Evolutionary conservation across 2,113 vertebrate species (phyloP).

Genomic region (Caloenas nicobarica): DNA sequence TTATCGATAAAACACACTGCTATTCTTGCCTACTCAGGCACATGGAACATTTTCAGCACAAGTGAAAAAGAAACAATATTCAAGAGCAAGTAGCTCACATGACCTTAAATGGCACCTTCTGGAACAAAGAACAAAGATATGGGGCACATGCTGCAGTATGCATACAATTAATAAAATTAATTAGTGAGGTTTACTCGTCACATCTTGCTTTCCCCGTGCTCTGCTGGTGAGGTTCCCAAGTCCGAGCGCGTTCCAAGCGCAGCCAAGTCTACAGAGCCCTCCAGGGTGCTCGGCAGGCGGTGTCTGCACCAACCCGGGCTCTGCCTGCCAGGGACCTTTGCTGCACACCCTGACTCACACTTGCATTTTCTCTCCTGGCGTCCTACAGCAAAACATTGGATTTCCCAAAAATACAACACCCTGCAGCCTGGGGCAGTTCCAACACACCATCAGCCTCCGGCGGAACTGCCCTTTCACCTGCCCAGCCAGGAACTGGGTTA

Average conservation of each 20-base stretch:
- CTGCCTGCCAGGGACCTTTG: neutral
- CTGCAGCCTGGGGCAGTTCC: neutral
- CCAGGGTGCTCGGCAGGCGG: neutral
- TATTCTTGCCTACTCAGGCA: neutral
- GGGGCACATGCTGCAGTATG: neutral
- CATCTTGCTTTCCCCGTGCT: neutral
- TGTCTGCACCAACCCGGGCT: fast-evolving
- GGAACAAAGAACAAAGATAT: neutral
- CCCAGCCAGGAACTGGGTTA: neutral
- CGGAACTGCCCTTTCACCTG: neutral
- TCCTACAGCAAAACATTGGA: neutral
- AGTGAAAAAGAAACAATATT: neutral
- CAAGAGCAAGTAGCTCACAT: neutral
- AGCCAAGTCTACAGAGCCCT: no score
- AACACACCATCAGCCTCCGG: neutral
- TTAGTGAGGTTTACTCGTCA: neutral
- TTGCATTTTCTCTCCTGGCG: fast-evolving
- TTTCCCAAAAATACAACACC: no score
- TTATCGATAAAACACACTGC: neutral
- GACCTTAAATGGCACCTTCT: neutral
- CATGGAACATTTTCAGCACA: neutral
- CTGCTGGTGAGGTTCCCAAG: neutral
- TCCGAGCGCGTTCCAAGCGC: fast-evolving
- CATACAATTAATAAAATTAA: neutral
- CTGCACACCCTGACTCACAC: neutral